Base-by-base conservation (phyloP, 2,888 invertebrate genomes). In the Drosophila anomalata region DNA sequence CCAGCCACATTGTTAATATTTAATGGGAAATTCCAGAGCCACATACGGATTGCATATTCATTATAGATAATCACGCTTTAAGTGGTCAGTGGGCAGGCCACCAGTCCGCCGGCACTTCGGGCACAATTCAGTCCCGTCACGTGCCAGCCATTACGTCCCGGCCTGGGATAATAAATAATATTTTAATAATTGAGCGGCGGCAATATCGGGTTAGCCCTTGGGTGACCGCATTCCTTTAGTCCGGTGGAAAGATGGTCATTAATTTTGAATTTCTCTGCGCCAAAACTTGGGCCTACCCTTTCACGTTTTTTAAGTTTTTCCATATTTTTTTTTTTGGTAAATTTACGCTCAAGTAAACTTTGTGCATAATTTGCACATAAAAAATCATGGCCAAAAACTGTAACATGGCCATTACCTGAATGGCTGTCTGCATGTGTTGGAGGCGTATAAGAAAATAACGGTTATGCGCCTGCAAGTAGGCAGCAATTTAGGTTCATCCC, bases 331-430 rank as follows among this genome's bases (percentile, higher is more conserved):
- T 14, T n/a, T 17, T 20, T 41, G 12, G 4, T 3, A 14, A 11
- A 20, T 39, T 52, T 53, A 42, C 11, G 73, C 62, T 52, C 59
- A 57, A 51, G 42, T 48, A 29, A 86, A 86, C 84, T 83, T 74
- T 87, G 54, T 77, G 86, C 86, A 89, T 84, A 84, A 84, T 87
- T 78, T 81, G 44, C 51, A 14, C 86, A 78, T 83, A 88, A 83
- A 82, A 86, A 75, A 75, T 70, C 55, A 79, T 86, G 80, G 31
- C 53, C 66, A 44, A 67, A 75, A 79, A 77, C 71, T 72, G 80
- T 75, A 72, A 79, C 65, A 69, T 51, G 69, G 60, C 62, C 75
- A 77, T 83, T 86, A 83, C 63, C 78, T 83, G 75, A 74, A 74
- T 56, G 55, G 42, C 39, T 54, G 46, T 54, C 42, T 42, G 56